Base-by-base conservation (phyloP, 2,797 vertebrate species). In the Pangasius krempfi region DNA sequence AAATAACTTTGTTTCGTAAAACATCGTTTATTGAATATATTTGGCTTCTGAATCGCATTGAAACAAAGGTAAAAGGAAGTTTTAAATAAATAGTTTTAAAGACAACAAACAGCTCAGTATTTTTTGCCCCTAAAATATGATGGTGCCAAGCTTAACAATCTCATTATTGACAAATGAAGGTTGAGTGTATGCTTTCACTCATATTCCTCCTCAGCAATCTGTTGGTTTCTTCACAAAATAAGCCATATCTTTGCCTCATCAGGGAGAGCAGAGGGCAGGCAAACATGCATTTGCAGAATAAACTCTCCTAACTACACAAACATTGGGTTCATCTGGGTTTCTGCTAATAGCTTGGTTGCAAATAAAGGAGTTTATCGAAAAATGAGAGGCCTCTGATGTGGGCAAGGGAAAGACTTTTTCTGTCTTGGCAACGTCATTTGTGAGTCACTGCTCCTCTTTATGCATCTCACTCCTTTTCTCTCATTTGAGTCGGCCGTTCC, bases 281-380 rank as follows among this genome's bases (percentile, higher is more conserved):
- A 75, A 80, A 86, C 72, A 87, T 86, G 70, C 54, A 88, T 90
- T 88, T 90, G 90, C 88, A 90, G 83, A 87, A 89, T 84, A 88
- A 91, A 92, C 88, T 87, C 85, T 88, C 79, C 88, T 60, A 89
- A 85, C 87, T 86, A 84, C 70, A 75, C 73, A 87, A 88, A 88
- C 80, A 92, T 68, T n/a, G 22, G 50, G 85, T 88, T 89, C 88
- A 89, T 90, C 86, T 85, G 80, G 62, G 76, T 88, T 86, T 91
- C 58, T 47, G 56, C 83, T 91, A 91, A 91, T 91, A 87, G 88
- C 83, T 78, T 87, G 73, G 76, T 83, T 91, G 85, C 88, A 89
- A 90, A 88, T 86, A 90, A 72, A 84, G 58, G 25, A 86, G 78
- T 90, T 87, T 75, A 56, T 47, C 20, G 37, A 56, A 73, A 54